Percentiles rank a stretch among this genome's conserved stretches.
Evolutionary conservation across 2,888 invertebrate genomes (phyloP).

Genomic region (Dromius quadrimaculatus): DNA sequence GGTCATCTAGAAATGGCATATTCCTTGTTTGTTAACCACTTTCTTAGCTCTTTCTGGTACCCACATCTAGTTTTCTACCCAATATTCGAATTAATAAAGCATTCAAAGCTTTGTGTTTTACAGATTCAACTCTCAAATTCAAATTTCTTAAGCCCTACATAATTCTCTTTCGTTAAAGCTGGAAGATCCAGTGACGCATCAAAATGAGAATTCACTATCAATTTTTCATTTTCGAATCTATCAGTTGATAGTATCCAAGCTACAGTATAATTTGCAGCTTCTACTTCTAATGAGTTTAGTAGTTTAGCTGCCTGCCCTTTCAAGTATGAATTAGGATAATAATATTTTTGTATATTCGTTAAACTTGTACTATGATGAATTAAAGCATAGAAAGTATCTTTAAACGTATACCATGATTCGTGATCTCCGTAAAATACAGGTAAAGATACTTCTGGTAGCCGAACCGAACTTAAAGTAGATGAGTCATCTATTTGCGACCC

Average conservation of each 20-base stretch:
- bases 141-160: slow-evolving; percentile 33
- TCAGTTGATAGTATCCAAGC: slow-evolving; percentile 6
- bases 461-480: not conserved
- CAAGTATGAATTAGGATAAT: slow-evolving; percentile 1
- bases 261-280: not conserved
- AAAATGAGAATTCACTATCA: slow-evolving; percentile 3
- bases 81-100: slow-evolving; percentile 5
- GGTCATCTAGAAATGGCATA: slow-evolving; percentile 6
- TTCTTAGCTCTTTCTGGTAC: slow-evolving; percentile 15
- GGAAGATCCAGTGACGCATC: not conserved
- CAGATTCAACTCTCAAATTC: slow-evolving; percentile 37
- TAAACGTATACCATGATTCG: slow-evolving; percentile 5
- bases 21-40: not conserved
- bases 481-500: too few species aligned
- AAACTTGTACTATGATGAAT: slow-evolving; percentile 2
- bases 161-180: slow-evolving; percentile 9
- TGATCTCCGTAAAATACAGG: not conserved
- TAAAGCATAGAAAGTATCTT: slow-evolving; percentile 7
- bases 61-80: not conserved
- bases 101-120: slow-evolving; percentile 20
- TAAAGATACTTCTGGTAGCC: slow-evolving; percentile 6
- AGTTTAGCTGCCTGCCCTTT: not conserved
- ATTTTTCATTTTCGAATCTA: slow-evolving; percentile 17
- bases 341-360: slow-evolving; percentile 16
- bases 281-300: not conserved